Conservation (phyloP, 2,797 vertebrate species). For the Lepus oiostolus region DNA sequence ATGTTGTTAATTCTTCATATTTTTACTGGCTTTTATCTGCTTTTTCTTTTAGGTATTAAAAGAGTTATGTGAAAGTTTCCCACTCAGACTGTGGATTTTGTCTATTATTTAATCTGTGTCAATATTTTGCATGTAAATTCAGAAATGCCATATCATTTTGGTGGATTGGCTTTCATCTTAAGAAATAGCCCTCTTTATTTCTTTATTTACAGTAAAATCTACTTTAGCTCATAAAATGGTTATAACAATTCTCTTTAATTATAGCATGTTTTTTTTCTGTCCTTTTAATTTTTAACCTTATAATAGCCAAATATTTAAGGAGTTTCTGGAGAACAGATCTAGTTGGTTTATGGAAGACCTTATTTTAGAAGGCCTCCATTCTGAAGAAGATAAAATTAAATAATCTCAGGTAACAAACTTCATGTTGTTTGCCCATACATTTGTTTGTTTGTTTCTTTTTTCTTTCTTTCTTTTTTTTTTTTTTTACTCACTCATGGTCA, state of each 20-base stretch:
- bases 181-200: neutral
- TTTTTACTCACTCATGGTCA: neutral
- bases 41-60: constrained; percentile 11
- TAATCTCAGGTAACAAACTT: neutral
- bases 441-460: neutral
- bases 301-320: neutral
- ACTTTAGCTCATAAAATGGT: neutral
- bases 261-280: neutral
- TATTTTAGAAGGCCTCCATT: neutral
- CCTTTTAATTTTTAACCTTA: neutral
- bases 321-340: neutral
- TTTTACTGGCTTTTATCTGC: neutral
- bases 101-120: neutral
- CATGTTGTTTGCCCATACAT: neutral
- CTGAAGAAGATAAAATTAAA: neutral
- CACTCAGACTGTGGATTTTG: neutral
- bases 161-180: neutral
- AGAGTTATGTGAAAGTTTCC: neutral
- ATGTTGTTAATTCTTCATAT: neutral
- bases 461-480: too few relatives aligned
- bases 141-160: neutral
- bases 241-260: neutral
- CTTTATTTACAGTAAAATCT: neutral
- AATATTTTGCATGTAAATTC: neutral
- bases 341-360: neutral